These are phyloP conservation scores for Clarias platycephalus DNA, from an alignment of 2,797 vertebrate genomes.

Conservation along the genomic window DNA sequence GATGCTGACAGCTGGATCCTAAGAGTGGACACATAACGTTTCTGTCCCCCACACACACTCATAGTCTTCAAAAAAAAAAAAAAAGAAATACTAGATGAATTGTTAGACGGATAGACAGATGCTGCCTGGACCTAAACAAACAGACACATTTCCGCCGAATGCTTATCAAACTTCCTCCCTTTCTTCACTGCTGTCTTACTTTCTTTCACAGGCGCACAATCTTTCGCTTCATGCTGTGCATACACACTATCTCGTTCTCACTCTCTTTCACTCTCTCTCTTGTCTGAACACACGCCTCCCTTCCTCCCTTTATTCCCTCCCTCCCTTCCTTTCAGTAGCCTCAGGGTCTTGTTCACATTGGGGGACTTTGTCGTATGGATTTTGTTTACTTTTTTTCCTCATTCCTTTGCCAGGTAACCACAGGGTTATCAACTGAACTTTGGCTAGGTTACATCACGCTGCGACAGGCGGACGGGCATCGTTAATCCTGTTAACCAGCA, in stretches of 20 bases:
- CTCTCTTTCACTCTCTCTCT: neutral
- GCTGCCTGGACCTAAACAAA: constrained; percentile 17
- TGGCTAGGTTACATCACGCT: constrained; percentile 10
- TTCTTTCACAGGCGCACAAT: constrained; percentile 1
- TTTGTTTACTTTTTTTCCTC: constrained; percentile 33
- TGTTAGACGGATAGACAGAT: neutral
- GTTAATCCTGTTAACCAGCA: neutral
- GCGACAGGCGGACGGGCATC: neutral
- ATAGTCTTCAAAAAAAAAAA: neutral
- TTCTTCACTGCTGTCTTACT: neutral
- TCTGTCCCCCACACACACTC: constrained; percentile 31
- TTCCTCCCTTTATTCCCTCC: neutral
- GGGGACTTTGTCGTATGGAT: constrained; percentile 12
- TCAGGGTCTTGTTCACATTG: constrained; percentile 24
- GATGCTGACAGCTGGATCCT: constrained; percentile 48
- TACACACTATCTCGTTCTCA: neutral
- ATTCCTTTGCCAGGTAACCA: constrained; percentile 17
- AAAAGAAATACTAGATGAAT: too few species aligned
- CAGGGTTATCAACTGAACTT: constrained; percentile 31
- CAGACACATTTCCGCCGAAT: constrained; percentile 24
- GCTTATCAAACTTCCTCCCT: constrained; percentile 30
- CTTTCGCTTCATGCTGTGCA: neutral
- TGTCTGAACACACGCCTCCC: neutral
- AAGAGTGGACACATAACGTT: constrained; percentile 47
- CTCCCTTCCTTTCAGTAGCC: neutral